These are phyloP conservation scores for Henricia sp. DNA, from an alignment of 53 echinoderm and acorn worm species.

Conservation along the genomic window DNA sequence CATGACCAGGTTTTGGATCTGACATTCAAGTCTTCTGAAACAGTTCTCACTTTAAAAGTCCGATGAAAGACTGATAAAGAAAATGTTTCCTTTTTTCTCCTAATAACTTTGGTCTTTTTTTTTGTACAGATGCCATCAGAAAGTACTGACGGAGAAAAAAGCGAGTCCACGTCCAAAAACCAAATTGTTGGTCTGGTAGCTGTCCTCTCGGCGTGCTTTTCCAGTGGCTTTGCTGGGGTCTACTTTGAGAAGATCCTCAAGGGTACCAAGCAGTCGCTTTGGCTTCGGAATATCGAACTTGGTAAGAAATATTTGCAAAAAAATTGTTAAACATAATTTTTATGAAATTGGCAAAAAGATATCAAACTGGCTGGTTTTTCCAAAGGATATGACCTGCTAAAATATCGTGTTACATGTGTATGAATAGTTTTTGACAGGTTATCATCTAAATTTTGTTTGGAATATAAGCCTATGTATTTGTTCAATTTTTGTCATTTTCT, in stretches of 20 bases:
- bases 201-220: constrained; percentile 86
- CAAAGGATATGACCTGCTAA: too few species aligned
- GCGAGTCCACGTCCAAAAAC: constrained; percentile 55
- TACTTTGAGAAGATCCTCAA: constrained; percentile 98
- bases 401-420: background rate
- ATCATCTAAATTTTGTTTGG: background rate
- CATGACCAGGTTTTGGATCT: too few species aligned
- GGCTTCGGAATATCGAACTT: constrained; percentile 96
- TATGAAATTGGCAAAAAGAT: too few species aligned
- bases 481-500: background rate
- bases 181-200: constrained; percentile 84
- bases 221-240: constrained; percentile 98
- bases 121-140: constrained; percentile 77
- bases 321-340: too few species aligned
- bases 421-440: background rate
- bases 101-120: background rate
- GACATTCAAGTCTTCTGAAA: too few species aligned
- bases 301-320: constrained; percentile 65
- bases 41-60: too few species aligned
- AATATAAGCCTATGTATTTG: background rate
- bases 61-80: too few species aligned
- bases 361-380: too few species aligned
- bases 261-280: constrained; percentile 92
- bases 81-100: too few species aligned
- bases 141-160: constrained; percentile 39